Conservation (phyloP, 2,113 vertebrate species). For the Ceuthmochares aereus region DNA sequence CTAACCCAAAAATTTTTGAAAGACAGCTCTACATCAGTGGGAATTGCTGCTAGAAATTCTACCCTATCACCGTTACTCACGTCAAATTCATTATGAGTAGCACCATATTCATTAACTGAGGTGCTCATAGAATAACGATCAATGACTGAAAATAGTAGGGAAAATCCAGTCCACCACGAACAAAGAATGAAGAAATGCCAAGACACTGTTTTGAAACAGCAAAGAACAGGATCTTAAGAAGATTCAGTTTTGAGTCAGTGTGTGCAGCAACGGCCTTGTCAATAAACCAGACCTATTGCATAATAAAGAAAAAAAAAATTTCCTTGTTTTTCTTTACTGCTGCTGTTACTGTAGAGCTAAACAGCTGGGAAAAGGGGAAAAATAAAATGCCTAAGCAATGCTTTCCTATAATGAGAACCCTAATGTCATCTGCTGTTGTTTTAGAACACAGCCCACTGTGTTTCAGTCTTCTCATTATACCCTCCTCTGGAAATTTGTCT, state of each 20-base stretch:
- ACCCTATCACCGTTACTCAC: background rate
- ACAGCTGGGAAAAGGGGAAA: background rate
- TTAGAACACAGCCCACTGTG: background rate
- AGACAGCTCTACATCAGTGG: background rate
- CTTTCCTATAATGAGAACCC: slow-evolving; percentile 25
- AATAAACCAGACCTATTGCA: slow-evolving; percentile 68
- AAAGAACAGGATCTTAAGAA: slow-evolving; percentile 35
- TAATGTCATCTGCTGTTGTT: background rate
- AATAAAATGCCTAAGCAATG: slow-evolving; percentile 33
- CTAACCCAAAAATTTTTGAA: background rate
- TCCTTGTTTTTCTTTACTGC: slow-evolving; percentile 55
- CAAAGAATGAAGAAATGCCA: slow-evolving; percentile 55
- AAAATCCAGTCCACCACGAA: background rate
- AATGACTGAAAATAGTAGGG: background rate
- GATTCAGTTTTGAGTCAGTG: slow-evolving; percentile 35
- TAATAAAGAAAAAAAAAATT: slow-evolving; percentile 47
- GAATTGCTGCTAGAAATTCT: background rate
- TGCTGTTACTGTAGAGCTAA: slow-evolving; percentile 30
- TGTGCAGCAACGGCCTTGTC: slow-evolving; percentile 17
- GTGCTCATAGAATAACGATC: background rate
- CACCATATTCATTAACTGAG: background rate
- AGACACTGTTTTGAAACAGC: slow-evolving; percentile 31
- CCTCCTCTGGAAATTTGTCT: background rate
- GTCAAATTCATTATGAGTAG: background rate
- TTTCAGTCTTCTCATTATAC: background rate